Base-by-base conservation (phyloP, 2,797 vertebrate genomes). In the Rhinichthys osculus region DNA sequence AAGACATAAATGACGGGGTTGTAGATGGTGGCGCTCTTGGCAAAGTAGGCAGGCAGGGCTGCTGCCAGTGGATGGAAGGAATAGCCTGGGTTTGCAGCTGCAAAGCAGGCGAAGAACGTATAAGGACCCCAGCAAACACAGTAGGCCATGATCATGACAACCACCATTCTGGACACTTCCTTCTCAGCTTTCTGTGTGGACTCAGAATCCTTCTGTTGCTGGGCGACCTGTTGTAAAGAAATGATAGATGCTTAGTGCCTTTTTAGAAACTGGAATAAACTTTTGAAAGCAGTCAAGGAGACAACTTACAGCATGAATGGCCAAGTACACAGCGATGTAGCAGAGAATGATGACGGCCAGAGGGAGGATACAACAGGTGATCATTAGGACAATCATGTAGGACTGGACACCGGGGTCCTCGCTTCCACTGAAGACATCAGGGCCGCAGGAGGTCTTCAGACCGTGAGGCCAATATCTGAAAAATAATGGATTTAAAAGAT, bases 1-100 rank as follows among this genome's bases (percentile, higher is more conserved):
- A 97, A 97, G 89, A 97, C 96, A 52, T 97, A 97, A 88, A 97
- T 98, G 79, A 98, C 3, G 27, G 97, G 97, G 91, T 97, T 97
- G 93, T 97, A 97, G 92, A 97, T 97, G 73, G 97, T 97, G 91
- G 96, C 96, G 90, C 97, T 97, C 94, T 98, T 97, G 91, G 97
- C 96, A 92, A 97, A 97, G 92, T 95, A 98, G 69, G 96, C 93
- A 21, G 97, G 97, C 87, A 97, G 69, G 7, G 97, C 93, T 38
- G 96, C 97, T 59, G 94, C 92, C 90, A 97, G 92, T 62, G 97
- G 97, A 89, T 97, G 96, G 92, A 97, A 97, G 88, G 96, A 88
- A 67, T 97, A 97, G 84, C 96, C 96, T 21, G 97, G 97, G 88
- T 97, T 94, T 82, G 95, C 96, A 10, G 96, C 93, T 7, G 94